Percentiles rank a stretch among this genome's conserved stretches.
Conservation (phyloP, 2,113 vertebrate species). For the Heterocephalus glaber region DNA sequence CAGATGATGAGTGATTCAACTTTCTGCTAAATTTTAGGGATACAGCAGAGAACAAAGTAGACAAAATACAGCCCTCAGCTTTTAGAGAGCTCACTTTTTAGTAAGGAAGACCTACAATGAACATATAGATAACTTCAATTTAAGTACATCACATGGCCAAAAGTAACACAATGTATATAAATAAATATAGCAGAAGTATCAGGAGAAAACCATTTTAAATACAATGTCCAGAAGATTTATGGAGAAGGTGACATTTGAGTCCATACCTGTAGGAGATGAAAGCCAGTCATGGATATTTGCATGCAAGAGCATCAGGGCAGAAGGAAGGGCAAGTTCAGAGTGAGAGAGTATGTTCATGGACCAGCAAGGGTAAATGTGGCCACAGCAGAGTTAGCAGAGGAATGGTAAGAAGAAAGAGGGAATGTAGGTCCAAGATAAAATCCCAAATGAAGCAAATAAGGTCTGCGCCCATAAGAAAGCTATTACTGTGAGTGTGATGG, state of each 20-base stretch:
- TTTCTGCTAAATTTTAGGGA: neutral
- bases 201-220: neutral
- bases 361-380: neutral
- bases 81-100: neutral
- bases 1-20: conserved; percentile 5
- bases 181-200: neutral
- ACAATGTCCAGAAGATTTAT: neutral
- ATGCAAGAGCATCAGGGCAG: neutral
- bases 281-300: neutral
- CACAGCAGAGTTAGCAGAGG: rapidly evolving
- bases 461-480: neutral
- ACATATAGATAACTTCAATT: neutral
- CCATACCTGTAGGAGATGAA: neutral
- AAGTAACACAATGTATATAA: neutral
- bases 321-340: neutral
- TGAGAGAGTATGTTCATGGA: rapidly evolving
- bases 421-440: neutral
- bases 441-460: neutral
- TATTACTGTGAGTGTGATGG: neutral
- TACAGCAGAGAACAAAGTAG: neutral
- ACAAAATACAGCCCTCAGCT: neutral
- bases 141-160: neutral
- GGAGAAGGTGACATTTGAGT: neutral
- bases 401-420: no score
- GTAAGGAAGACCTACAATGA: neutral